A percentile compares a stretch with the other conserved stretches of the same genome.
Evolutionary conservation across 2,113 vertebrate genomes (phyloP).

Genomic region (Sphaerodactylus townsendi): DNA sequence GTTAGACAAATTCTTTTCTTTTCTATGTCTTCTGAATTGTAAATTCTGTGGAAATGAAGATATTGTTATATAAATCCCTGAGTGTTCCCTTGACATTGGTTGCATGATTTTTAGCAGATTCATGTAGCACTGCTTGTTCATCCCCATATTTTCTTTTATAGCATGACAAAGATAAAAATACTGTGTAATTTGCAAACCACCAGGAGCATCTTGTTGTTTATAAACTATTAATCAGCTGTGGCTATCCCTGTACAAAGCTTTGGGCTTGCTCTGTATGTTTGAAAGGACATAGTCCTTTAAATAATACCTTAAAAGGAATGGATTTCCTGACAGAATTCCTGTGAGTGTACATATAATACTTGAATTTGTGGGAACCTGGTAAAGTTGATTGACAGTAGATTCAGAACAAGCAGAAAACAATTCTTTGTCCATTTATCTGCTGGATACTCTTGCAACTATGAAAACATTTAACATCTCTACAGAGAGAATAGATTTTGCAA

Average conservation of each 20-base stretch:
- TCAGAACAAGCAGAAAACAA: too few relatives aligned
- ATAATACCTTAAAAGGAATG: too few relatives aligned
- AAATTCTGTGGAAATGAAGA: background rate
- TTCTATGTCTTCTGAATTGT: background rate
- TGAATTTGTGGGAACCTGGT: too few relatives aligned
- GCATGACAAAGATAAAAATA: background rate
- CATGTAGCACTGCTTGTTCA: background rate
- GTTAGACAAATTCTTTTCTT: background rate
- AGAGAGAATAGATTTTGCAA: background rate
- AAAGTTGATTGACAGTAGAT: background rate
- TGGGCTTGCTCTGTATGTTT: too few relatives aligned
- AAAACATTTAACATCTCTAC: background rate
- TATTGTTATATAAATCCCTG: background rate
- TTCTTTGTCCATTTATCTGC: background rate
- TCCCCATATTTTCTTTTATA: background rate
- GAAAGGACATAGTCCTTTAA: too few relatives aligned
- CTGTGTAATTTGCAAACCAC: background rate
- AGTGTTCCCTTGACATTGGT: background rate
- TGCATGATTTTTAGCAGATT: background rate
- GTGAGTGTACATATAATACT: too few relatives aligned
- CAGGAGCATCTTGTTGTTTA: background rate
- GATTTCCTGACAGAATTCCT: too few relatives aligned
- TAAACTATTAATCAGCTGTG: background rate
- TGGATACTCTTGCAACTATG: background rate
- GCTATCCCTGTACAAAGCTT: too few relatives aligned